A percentile compares a stretch with the other conserved stretches of the same genome.
Evolutionary conservation across 2,888 invertebrate genomes (phyloP).

Genomic region (Paralinhomoeus sp.): DNA sequence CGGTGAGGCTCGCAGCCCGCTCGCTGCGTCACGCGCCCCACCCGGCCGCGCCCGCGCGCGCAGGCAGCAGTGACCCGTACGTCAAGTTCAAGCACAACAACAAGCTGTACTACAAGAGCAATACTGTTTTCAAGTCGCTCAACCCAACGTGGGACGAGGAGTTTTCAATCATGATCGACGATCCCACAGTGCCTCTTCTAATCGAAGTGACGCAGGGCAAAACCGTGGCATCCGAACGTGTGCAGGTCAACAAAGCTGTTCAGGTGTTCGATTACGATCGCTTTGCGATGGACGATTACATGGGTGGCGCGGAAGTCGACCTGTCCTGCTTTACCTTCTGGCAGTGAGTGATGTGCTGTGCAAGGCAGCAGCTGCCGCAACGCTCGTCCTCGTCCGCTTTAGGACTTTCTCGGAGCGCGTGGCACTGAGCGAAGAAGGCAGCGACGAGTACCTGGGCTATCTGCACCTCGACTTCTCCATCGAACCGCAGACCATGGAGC

Average conservation of each 20-base stretch:
- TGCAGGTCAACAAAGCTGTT: slow-evolving; percentile 7
- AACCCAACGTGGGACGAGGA: slow-evolving; percentile 97
- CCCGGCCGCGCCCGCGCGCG: not conserved
- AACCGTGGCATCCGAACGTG: not conserved
- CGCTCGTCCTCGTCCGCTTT: too few species aligned
- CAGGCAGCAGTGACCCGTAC: slow-evolving; percentile 22
- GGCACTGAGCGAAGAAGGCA: slow-evolving; percentile 43
- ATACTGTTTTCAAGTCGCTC: slow-evolving; percentile 71
- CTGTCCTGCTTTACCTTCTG: slow-evolving; percentile 28
- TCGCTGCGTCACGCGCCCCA: not conserved
- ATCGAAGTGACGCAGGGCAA: slow-evolving; percentile 37
- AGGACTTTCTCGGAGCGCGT: slow-evolving; percentile 47
- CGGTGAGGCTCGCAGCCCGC: slow-evolving; percentile 5
- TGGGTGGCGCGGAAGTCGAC: slow-evolving; percentile 70
- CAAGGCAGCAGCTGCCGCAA: not conserved
- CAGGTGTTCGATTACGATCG: slow-evolving; percentile 85
- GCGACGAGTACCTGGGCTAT: slow-evolving; percentile 50
- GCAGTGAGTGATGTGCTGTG: not conserved
- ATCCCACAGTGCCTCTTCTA: slow-evolving; percentile 54
- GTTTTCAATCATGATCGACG: slow-evolving; percentile 70
- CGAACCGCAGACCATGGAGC: slow-evolving; percentile 76
- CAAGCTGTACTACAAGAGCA: slow-evolving; percentile 68
- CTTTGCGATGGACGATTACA: slow-evolving; percentile 80
- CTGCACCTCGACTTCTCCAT: slow-evolving; percentile 56
- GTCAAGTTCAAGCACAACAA: slow-evolving; percentile 20